Percentiles rank a stretch among this genome's conserved stretches.
These are phyloP conservation scores for Salmo trutta DNA, from an alignment of 2,797 vertebrate genomes.

Conservation along the genomic window DNA sequence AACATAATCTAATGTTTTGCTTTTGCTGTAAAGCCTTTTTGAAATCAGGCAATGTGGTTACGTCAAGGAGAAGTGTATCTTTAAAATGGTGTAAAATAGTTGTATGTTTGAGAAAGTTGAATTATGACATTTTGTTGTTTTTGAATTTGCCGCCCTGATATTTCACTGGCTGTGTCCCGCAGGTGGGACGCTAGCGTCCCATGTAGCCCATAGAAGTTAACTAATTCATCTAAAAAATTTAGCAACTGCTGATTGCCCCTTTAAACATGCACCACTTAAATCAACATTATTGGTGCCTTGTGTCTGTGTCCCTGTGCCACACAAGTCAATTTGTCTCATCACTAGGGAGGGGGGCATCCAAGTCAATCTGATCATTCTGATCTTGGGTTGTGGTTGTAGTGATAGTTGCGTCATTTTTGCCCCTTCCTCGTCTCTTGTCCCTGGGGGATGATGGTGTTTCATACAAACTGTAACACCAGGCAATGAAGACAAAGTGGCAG, in stretches of 20 bases:
- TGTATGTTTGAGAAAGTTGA: too few relatives aligned
- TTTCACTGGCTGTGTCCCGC: too few relatives aligned
- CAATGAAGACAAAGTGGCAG: constrained; percentile 72
- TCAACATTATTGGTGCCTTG: constrained; percentile 34
- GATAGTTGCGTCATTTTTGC: neutral
- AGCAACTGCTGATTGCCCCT: neutral
- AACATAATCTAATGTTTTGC: too few relatives aligned
- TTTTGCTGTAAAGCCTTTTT: too few relatives aligned
- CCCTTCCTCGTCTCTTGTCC: constrained; percentile 28
- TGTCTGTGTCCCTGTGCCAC: neutral
- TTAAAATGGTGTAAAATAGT: too few relatives aligned
- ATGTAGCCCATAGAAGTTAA: too few relatives aligned
- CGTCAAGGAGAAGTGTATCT: too few relatives aligned
- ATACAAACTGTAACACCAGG: constrained; percentile 46
- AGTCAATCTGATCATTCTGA: constrained; percentile 15
- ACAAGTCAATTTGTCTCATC: neutral
- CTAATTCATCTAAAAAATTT: too few relatives aligned
- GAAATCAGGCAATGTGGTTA: too few relatives aligned
- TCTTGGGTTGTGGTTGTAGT: constrained; percentile 33
- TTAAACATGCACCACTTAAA: constrained; percentile 55
- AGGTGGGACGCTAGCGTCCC: too few relatives aligned
- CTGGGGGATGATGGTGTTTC: constrained; percentile 52
- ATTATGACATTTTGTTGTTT: too few relatives aligned
- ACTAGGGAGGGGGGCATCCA: neutral
- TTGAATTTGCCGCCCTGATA: too few relatives aligned